phyloP scores from a whole-genome alignment of 2,888 invertebrate genomes.

The Drosophila mimica region DNA sequence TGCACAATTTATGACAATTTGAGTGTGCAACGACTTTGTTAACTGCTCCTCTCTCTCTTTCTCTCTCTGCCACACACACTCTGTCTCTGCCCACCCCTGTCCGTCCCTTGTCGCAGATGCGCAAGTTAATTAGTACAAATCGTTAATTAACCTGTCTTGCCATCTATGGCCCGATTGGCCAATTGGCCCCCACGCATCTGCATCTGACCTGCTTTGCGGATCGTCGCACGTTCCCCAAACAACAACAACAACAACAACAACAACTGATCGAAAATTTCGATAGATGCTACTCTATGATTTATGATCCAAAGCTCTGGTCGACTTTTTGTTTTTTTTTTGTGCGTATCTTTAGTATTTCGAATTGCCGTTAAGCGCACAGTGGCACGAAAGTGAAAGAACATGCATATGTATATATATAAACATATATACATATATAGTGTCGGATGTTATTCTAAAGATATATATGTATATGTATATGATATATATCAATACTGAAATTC shows the following conservation, averaged over 20 bases:
- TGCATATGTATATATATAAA: background rate
- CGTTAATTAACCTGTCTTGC: conserved; percentile 74
- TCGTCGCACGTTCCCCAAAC: conserved; percentile 10
- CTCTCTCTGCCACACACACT: too few species aligned
- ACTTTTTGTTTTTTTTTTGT: conserved; percentile 6
- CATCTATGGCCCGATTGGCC: conserved; percentile 75
- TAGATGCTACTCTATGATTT: conserved; percentile 43
- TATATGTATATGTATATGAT: background rate
- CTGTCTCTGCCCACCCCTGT: background rate
- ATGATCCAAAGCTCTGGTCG: conserved; percentile 18
- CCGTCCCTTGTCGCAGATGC: conserved; percentile 22
- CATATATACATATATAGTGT: background rate
- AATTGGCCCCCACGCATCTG: conserved; percentile 75
- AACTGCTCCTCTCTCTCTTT: background rate
- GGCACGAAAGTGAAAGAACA: conserved; percentile 23
- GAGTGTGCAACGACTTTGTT: conserved; percentile 14
- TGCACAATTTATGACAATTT: conserved; percentile 30
- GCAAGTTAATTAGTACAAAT: conserved; percentile 70
- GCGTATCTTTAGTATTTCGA: conserved; percentile 17
- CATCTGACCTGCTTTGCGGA: conserved; percentile 66
- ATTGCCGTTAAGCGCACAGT: conserved; percentile 52
- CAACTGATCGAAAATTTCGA: conserved; percentile 18
- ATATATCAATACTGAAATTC: background rate
- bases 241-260: background rate
- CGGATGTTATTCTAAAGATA: background rate